These are phyloP conservation scores for Hormaphis cornu DNA, from an alignment of 1,140 invertebrate species.

Conservation along the genomic window DNA sequence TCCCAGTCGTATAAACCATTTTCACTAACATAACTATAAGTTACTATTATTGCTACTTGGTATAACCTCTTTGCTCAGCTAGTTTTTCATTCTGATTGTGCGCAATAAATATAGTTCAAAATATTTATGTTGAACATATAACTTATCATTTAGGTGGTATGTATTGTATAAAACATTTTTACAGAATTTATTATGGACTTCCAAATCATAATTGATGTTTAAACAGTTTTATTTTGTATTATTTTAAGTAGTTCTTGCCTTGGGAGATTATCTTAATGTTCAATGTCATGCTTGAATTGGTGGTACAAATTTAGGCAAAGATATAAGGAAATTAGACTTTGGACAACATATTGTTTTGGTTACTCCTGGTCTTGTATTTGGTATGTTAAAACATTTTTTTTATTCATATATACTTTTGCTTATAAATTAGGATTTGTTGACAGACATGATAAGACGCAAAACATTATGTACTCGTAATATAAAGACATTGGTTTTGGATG, in stretches of 20 bases:
- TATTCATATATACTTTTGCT: neutral
- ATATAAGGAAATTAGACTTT: conserved; percentile 96
- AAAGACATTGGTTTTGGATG: conserved; percentile 97
- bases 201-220: neutral
- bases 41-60: too few relatives aligned
- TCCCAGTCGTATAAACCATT: too few relatives aligned
- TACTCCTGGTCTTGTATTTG: conserved; percentile 95
- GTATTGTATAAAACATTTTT: neutral
- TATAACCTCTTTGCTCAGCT: too few relatives aligned
- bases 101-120: neutral
- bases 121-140: too few relatives aligned
- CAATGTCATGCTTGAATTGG: conserved; percentile 99
- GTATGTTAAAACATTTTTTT: conserved; percentile 74
- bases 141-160: too few relatives aligned
- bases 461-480: conserved; percentile 90
- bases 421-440: neutral
- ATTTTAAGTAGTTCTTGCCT: conserved; percentile 71
- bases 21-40: too few relatives aligned
- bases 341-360: conserved; percentile 98
- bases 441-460: conserved; percentile 93
- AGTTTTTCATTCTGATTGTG: too few relatives aligned
- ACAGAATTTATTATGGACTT: neutral
- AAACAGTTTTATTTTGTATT: neutral
- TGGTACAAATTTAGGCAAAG: conserved; percentile 96
- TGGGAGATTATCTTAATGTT: conserved; percentile 98